Evolutionary conservation across 2,888 invertebrate genomes (phyloP), one percentile per base, ranked within the genome.

Genomic region (Nephrocerus scutellatus): DNA sequence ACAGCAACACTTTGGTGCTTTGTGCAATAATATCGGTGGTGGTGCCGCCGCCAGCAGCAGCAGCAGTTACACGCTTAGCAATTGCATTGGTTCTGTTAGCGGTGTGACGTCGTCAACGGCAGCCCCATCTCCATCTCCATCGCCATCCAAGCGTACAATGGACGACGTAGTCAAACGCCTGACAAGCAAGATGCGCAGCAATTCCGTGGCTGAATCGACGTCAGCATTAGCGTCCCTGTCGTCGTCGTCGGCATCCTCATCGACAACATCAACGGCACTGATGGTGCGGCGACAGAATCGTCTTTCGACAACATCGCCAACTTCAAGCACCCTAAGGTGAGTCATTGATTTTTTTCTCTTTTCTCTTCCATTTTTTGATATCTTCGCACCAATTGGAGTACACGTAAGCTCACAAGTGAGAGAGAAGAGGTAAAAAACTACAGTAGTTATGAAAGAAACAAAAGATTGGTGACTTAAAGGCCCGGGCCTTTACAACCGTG

Each of bases 121-220:
- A 30, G 30, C 12, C 21, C 16, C n/a, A n/a, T n/a, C n/a, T n/a
- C n/a, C 41, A 13, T 44, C 44, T n/a, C n/a, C n/a, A n/a, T n/a
- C n/a, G n/a, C n/a, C n/a, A n/a, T n/a, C n/a, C 53, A 84, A 84
- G 70, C 74, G 84, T 67, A 84, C 88, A 45, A 90, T 91, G 90
- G 90, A 91, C 72, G 88, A 90, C 72, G 90, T 91, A 29, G 74
- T 89, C 36, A 86, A 87, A 70, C 77, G 85, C 66, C 74, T 86
- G 54, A 88, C 86, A 49, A 84, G 86, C 47, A 89, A 88, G 71
- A 84, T 85, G 79, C 81, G 82, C 64, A 82, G 79, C 65, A 82
- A 81, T 59, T 80, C 80, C 25, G 74, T 82, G 47, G 78, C 80
- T 28, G 48, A 48, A n/a, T n/a, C 29, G 30, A 18, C 46, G 23